These are phyloP conservation scores for Heterotis niloticus DNA, from an alignment of 2,113 vertebrate species.

Conservation along the genomic window DNA sequence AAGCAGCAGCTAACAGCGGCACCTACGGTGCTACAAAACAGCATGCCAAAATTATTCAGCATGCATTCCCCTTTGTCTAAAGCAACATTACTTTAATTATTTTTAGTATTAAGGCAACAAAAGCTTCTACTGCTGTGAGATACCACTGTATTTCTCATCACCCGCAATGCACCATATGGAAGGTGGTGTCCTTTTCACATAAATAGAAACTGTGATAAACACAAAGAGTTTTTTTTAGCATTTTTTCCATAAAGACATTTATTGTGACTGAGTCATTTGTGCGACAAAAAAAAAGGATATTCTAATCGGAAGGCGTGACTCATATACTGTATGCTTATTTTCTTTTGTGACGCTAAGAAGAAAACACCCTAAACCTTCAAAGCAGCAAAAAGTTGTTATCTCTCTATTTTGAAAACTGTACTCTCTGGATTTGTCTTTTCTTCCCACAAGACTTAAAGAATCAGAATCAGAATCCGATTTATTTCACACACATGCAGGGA, in stretches of 20 bases:
- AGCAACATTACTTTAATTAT: not conserved
- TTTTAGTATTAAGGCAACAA: not conserved
- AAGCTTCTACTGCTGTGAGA: not conserved
- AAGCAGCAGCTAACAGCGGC: no score
- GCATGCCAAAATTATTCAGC: no score
- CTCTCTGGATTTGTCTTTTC: not conserved
- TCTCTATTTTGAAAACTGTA: not conserved
- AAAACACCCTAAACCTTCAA: constrained; percentile 4
- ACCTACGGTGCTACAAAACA: not conserved
- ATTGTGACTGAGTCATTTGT: not conserved
- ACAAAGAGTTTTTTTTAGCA: constrained; percentile 7
- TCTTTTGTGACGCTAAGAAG: not conserved
- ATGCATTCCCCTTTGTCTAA: not conserved
- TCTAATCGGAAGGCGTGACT: not conserved
- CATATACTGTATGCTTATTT: not conserved
- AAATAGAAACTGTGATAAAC: not conserved
- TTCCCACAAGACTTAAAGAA: not conserved
- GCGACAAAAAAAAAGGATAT: not conserved
- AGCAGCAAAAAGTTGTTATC: not conserved
- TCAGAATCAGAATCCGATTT: no score
- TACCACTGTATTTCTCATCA: not conserved
- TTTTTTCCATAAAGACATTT: constrained; percentile 1
- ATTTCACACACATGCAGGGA: no score
- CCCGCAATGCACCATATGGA: not conserved
- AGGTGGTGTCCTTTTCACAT: not conserved